phyloP scores from a whole-genome alignment of 2,888 invertebrate species.

The Pachydiplax longipennis region DNA sequence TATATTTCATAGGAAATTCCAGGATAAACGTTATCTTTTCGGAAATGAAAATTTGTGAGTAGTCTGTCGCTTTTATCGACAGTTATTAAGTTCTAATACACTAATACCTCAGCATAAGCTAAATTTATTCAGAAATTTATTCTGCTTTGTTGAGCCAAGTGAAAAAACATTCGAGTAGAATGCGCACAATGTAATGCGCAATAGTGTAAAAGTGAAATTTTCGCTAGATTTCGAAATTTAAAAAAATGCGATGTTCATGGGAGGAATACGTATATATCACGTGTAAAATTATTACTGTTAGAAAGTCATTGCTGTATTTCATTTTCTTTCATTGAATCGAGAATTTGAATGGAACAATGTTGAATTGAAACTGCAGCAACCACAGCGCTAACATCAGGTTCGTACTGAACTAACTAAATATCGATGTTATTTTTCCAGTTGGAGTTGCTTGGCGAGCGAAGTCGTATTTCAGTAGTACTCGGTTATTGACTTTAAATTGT shows the following conservation, averaged over 20 bases:
- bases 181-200: constrained; percentile 29
- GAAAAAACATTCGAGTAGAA: neutral
- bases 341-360: neutral
- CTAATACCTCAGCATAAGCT: too few species aligned
- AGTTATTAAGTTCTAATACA: too few species aligned
- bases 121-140: too few species aligned
- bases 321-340: neutral
- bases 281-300: neutral
- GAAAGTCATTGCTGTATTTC: neutral
- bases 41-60: neutral
- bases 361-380: constrained; percentile 9
- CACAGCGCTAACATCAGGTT: constrained; percentile 23
- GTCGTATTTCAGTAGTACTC: neutral
- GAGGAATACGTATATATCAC: neutral
- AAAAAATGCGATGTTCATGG: neutral
- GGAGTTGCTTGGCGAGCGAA: neutral
- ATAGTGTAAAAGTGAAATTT: neutral
- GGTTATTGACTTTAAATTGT: neutral
- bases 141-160: too few species aligned
- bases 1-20: neutral
- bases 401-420: neutral
- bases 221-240: constrained; percentile 6
- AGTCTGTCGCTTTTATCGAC: neutral
- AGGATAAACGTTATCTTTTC: neutral
- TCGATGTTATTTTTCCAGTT: constrained; percentile 25